phyloP scores from a whole-genome alignment of 2,797 vertebrate genomes.

The Argya squamiceps region DNA sequence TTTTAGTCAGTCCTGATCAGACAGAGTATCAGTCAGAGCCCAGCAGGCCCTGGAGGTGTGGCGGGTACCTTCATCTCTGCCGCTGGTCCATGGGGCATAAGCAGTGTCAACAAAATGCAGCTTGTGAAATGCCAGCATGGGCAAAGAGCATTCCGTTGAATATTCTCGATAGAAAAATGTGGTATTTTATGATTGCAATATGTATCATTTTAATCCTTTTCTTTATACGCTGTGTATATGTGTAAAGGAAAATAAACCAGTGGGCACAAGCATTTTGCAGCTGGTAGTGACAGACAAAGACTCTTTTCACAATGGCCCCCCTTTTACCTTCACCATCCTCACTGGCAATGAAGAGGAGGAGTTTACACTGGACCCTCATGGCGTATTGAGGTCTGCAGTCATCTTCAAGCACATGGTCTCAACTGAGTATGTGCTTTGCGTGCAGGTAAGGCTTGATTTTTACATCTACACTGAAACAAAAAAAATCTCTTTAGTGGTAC shows the following conservation, averaged over 20 bases:
- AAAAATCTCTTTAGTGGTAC: fast-evolving
- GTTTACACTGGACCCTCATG: slow-evolving; percentile 87
- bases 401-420: slow-evolving; percentile 87
- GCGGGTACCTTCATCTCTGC: neutral
- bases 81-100: fast-evolving
- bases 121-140: neutral
- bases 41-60: neutral
- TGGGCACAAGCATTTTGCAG: slow-evolving; percentile 93
- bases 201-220: slow-evolving; percentile 58
- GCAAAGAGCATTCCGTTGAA: neutral
- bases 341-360: slow-evolving; percentile 91
- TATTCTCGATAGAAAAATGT: neutral
- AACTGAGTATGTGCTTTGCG: slow-evolving; percentile 86
- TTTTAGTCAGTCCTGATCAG: neutral
- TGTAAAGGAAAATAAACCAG: slow-evolving; percentile 93
- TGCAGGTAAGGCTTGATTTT: slow-evolving; percentile 82
- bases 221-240: slow-evolving; percentile 43
- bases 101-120: fast-evolving
- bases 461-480: neutral
- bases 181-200: neutral
- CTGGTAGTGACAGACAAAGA: slow-evolving; percentile 93
- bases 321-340: slow-evolving; percentile 89
- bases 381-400: slow-evolving; percentile 87
- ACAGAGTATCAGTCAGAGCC: neutral
- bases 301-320: slow-evolving; percentile 93